These are phyloP conservation scores for Abrostola triplasia DNA, from an alignment of 2,888 invertebrate genomes.

Conservation along the genomic window DNA sequence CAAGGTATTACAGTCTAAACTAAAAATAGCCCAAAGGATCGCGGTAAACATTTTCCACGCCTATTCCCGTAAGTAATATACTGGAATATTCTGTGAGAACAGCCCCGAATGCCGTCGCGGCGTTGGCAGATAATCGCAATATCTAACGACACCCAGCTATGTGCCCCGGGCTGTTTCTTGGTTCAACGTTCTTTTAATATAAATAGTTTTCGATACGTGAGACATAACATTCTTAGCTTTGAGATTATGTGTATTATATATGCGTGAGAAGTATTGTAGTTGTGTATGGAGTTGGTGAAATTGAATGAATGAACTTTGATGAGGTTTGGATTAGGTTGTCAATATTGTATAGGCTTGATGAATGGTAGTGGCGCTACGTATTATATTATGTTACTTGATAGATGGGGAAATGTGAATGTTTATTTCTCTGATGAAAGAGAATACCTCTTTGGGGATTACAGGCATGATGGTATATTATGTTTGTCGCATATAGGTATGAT, in stretches of 20 bases:
- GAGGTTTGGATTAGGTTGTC: too few relatives aligned
- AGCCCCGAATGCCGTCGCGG: background rate
- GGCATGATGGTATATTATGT: too few relatives aligned
- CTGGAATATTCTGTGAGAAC: constrained; percentile 1
- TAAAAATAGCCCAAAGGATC: background rate
- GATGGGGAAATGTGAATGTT: too few relatives aligned
- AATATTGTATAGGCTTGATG: too few relatives aligned
- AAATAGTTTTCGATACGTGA: constrained; percentile 16
- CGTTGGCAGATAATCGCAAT: constrained; percentile 15
- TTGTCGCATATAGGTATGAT: too few relatives aligned
- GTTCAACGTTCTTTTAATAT: constrained; percentile 22
- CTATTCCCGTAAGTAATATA: constrained; percentile 3
- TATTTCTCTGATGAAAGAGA: too few relatives aligned
- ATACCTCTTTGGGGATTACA: too few relatives aligned
- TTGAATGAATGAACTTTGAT: too few relatives aligned
- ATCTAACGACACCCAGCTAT: constrained; percentile 5
- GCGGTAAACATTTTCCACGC: constrained; percentile 6
- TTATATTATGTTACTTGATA: too few relatives aligned
- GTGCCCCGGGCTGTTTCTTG: constrained; percentile 8
- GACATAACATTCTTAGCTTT: background rate
- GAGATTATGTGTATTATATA: background rate
- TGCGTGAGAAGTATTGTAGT: background rate
- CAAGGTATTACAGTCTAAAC: background rate
- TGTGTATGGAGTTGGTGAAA: too few relatives aligned
- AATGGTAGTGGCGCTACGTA: too few relatives aligned